Base-by-base conservation (phyloP, 2,888 invertebrate genomes). In the Prostheceraeus crozeri region DNA sequence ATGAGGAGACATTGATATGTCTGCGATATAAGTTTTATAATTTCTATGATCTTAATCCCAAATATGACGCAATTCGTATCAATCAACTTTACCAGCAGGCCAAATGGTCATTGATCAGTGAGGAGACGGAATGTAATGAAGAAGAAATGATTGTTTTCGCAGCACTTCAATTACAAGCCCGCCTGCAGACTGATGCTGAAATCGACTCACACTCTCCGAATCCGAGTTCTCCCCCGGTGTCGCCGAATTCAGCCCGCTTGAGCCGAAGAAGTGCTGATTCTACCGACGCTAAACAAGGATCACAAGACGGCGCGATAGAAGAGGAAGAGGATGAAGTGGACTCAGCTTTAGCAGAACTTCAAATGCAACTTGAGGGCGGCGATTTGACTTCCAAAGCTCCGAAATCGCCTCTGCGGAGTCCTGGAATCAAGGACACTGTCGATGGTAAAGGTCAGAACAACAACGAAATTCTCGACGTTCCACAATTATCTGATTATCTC, bases 81-180 rank as follows among this genome's bases (percentile, higher is more conserved):
- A 98, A 98, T 81, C 96, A 96, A 80, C 83, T 98, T 68, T 98
- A 89, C 79, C 96, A 98, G 78, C 98, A 98, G 77, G 91, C 94
- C 57, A 90, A 89, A 75, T 96, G 96, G 96, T 85, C 89, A 70
- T 83, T 99, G 67, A 82, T 98, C 61, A 88, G 90, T 69, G 96
- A 98, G 76, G 94, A 96, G 77, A 84, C 94, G 62, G 94, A 98
- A 72, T 96, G 94, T 75, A 98, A 96, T 0, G 96, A 98, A 77
- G 96, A 98, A 76, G 98, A 98, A 79, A 90, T 93, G 84, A 82
- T 96, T 61, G 85, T 98, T 82, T 98, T 98, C 78, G 94, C 90
- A 46, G 94, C 94, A 0, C 79, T 99, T 64, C 93, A 94, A 83
- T 88, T 61, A 11, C 61, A 61, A 31, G 53, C 60, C 6, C 53